These are phyloP conservation scores for Dinomys branickii DNA, from an alignment of 2,113 vertebrate species.

Conservation along the genomic window DNA sequence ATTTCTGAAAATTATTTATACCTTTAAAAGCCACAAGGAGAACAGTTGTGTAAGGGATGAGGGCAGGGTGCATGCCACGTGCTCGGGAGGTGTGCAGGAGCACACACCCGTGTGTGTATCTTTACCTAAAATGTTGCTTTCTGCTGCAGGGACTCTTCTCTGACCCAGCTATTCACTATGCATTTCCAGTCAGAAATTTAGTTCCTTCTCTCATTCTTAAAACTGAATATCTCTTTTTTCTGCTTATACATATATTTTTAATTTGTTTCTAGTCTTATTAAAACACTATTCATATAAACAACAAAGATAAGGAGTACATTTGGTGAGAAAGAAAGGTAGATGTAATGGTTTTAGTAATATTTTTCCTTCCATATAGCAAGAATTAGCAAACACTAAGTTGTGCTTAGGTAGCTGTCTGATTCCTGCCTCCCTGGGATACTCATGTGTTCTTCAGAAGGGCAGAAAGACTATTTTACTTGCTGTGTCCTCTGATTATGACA, in stretches of 20 bases:
- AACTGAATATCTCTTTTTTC: background rate
- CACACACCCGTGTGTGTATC: background rate
- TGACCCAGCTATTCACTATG: background rate
- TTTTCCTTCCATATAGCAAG: conserved; percentile 54
- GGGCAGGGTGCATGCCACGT: background rate
- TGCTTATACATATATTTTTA: conserved; percentile 32
- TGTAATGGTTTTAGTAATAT: background rate
- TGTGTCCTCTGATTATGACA: conserved; percentile 70
- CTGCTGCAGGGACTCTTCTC: background rate
- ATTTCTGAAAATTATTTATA: conserved; percentile 41
- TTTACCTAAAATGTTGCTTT: background rate
- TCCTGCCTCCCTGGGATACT: conserved; percentile 51
- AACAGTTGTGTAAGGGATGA: background rate
- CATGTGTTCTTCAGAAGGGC: conserved; percentile 67
- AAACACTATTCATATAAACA: conserved; percentile 9
- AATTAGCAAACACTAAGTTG: conserved; percentile 63
- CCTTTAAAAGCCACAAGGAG: conserved; percentile 25
- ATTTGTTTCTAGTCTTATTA: conserved; percentile 37
- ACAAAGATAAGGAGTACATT: conserved; percentile 28
- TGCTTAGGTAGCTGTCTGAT: conserved; percentile 9
- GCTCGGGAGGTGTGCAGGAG: too few species aligned
- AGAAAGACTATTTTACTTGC: conserved; percentile 66
- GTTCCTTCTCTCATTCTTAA: conserved; percentile 36
- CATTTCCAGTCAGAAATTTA: conserved; percentile 48
- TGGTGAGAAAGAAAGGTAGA: background rate